A percentile compares a stretch with the other conserved stretches of the same genome.
These are phyloP conservation scores for Archivesica marissinica DNA, from an alignment of 1,140 invertebrate species.

Conservation along the genomic window DNA sequence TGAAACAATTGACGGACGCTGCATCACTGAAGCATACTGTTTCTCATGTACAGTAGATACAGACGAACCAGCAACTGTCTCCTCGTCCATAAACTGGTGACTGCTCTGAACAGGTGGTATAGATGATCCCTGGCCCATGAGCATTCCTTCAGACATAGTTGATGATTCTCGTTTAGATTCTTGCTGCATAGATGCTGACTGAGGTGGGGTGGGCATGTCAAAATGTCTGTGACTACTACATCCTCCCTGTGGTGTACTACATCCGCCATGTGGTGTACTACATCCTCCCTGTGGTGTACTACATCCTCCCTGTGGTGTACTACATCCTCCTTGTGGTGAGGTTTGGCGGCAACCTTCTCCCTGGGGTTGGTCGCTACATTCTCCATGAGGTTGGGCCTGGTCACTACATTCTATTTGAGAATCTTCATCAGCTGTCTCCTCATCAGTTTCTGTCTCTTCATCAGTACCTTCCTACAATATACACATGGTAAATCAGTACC, in stretches of 20 bases:
- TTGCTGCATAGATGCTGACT: not conserved
- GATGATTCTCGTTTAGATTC: not conserved
- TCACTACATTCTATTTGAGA: not conserved
- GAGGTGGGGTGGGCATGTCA: no score
- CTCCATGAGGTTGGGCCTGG: not conserved
- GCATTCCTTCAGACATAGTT: not conserved
- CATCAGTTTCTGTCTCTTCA: constrained; percentile 52
- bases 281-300: not conserved
- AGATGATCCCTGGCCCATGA: not conserved
- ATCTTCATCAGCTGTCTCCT: constrained; percentile 15
- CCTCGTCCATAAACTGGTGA: not conserved
- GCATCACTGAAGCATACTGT: not conserved
- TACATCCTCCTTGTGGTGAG: not conserved
- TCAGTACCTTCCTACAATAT: constrained; percentile 38
- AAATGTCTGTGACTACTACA: not conserved
- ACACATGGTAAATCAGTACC: not conserved
- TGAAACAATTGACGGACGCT: not conserved
- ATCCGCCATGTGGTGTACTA: no score
- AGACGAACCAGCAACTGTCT: not conserved
- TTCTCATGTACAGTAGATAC: not conserved
- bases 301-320: not conserved
- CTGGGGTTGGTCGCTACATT: not conserved
- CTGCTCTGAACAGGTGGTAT: not conserved
- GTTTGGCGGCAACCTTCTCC: not conserved
- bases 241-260: not conserved